Conservation (phyloP, 2,113 vertebrate species). For the Scytalopus superciliaris region DNA sequence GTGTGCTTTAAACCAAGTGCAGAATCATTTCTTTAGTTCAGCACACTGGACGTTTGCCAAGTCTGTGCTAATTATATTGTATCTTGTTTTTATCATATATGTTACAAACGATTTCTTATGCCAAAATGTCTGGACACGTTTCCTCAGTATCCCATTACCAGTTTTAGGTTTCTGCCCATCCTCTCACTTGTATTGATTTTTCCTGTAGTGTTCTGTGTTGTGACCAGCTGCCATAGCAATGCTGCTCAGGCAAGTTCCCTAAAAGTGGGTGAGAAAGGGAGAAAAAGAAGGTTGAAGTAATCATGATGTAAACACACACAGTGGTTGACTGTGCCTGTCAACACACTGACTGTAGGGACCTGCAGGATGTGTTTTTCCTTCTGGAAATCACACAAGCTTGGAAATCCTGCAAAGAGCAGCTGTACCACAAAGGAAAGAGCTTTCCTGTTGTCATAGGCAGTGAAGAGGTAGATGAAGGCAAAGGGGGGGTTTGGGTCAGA, state of each 20-base stretch:
- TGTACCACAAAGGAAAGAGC: accelerated
- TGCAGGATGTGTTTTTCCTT: neutral
- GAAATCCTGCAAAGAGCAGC: neutral
- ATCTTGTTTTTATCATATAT: constrained; percentile 7
- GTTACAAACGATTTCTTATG: neutral
- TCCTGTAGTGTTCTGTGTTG: neutral
- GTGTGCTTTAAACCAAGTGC: neutral
- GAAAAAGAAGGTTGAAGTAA: neutral
- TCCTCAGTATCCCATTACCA: neutral
- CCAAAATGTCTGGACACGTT: neutral
- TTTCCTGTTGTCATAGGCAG: neutral
- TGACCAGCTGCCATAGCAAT: neutral
- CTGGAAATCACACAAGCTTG: neutral
- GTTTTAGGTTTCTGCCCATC: neutral
- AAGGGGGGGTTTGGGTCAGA: neutral
- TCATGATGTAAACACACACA: accelerated
- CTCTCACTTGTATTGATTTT: neutral
- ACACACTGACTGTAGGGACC: accelerated
- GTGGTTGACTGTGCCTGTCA: neutral
- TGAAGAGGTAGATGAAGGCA: neutral
- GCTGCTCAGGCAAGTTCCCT: neutral
- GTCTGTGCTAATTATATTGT: neutral
- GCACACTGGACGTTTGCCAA: neutral
- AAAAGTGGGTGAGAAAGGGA: neutral
- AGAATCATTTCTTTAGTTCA: neutral